phyloP scores from a whole-genome alignment of 2,113 vertebrate genomes.

The Myotis davidii region DNA sequence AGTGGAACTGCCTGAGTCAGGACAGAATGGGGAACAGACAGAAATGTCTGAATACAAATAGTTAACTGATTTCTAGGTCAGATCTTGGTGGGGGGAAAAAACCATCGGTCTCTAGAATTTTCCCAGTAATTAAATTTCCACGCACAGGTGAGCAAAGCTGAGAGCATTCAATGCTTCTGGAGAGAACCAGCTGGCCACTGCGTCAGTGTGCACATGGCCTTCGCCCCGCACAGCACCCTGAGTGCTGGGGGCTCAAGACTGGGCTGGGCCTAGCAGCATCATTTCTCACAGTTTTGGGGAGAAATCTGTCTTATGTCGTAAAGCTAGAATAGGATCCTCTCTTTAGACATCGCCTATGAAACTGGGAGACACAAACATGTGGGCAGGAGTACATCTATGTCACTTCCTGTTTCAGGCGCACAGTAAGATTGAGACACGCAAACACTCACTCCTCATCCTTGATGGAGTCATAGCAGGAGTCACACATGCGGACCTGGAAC shows the following conservation, averaged over 20 bases:
- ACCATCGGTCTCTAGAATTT: neutral
- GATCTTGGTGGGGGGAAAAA: neutral
- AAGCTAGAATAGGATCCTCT: neutral
- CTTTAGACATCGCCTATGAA: neutral
- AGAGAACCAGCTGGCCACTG: neutral
- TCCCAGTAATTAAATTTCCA: neutral
- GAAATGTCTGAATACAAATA: neutral
- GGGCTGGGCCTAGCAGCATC: too few relatives aligned
- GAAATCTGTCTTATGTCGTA: neutral
- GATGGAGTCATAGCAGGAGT: slow-evolving; percentile 94
- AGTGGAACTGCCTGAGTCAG: neutral
- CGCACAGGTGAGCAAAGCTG: fast-evolving
- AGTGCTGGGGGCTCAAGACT: neutral
- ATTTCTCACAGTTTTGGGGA: neutral
- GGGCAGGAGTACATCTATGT: neutral
- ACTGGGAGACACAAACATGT: neutral
- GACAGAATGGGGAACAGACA: neutral
- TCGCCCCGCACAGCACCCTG: neutral
- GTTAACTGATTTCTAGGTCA: neutral
- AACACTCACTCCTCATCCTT: slow-evolving; percentile 97
- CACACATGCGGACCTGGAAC: slow-evolving; percentile 97
- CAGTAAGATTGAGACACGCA: neutral
- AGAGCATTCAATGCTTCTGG: neutral
- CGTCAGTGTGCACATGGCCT: neutral
- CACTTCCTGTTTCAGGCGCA: neutral